Conservation (phyloP, 2,888 invertebrate genomes). For the Coecobrya sp. region DNA sequence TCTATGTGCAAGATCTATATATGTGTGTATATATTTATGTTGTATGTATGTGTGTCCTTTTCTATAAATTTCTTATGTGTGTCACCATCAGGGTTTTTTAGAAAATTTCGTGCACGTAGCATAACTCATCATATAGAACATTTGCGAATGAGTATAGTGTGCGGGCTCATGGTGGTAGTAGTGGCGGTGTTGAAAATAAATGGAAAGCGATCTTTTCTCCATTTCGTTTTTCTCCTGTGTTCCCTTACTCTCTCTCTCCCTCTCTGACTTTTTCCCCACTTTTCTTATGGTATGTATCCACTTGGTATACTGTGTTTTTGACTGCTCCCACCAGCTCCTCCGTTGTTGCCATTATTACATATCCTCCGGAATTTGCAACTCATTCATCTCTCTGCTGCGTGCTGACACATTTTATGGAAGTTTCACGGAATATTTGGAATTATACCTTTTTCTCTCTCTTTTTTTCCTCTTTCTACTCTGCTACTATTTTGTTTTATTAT, state of each 20-base stretch:
- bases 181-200: constrained; percentile 67
- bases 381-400: constrained; percentile 78
- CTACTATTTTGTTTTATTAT: constrained; percentile 38
- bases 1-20: background rate
- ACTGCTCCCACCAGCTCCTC: constrained; percentile 38
- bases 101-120: constrained; percentile 61
- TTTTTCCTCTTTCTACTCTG: background rate
- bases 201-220: constrained; percentile 72
- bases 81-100: constrained; percentile 43
- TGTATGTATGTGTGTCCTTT: background rate
- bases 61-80: constrained; percentile 13
- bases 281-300: background rate
- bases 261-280: constrained; percentile 34
- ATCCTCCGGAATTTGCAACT: constrained; percentile 81
- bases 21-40: background rate
- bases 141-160: constrained; percentile 39
- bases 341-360: constrained; percentile 56
- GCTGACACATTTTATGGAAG: constrained; percentile 78
- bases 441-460: constrained; percentile 43
- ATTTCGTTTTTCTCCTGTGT: constrained; percentile 60
- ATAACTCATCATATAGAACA: constrained; percentile 68
- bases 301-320: background rate
- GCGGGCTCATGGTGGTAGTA: background rate
- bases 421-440: constrained; percentile 63
- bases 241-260: constrained; percentile 40